Evolutionary conservation across 2,797 vertebrate species (phyloP), one percentile per base, ranked within the genome.

Genomic region (Mallotus villosus): DNA sequence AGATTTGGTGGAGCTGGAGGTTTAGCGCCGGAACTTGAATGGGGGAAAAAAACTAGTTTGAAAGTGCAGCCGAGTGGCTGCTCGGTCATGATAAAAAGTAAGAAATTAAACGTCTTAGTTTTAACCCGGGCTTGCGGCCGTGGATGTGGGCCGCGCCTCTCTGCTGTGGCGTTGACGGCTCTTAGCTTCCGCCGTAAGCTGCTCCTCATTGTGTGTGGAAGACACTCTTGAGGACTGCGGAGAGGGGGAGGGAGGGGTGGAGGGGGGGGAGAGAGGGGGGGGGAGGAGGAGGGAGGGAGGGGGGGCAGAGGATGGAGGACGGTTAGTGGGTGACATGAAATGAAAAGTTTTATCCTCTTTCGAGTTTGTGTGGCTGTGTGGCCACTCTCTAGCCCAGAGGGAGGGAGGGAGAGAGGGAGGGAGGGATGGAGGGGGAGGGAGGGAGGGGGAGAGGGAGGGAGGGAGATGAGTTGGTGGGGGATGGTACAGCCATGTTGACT

Each of bases 31-130:
- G 83, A 91, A 86, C 87, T 81, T 78, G 81, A 91, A 83, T 79
- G 74, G 77, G 79, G 37, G 79, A 71, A 84, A 87, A 85, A 84
- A 88, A 88, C 83, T 82, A 74, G 87, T 90, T 83, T 76, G 82
- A 86, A 86, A 91, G 84, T 73, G 68, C 70, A 63, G 67, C 63
- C 55, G 69, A 67, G 55, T 83, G 81, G 92, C 74, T 93, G 92
- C 81, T 76, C 78, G 75, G 87, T 81, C 75, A 87, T 53, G 93
- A 94, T 93, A 92, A 93, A 92, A 91, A 83, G 84, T 89, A 82
- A 85, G 83, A 90, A 82, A 81, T 84, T 86, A 90, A 90, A 90
- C 78, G 85, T 87, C 86, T 92, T 89, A 89, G 89, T 88, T 85
- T 87, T 82, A 84, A 76, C 73, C 76, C 73, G 55, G 71, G 16